A percentile compares a stretch with the other conserved stretches of the same genome.
These are phyloP conservation scores for Noctilio leporinus DNA, from an alignment of 2,113 vertebrate species.

Conservation along the genomic window DNA sequence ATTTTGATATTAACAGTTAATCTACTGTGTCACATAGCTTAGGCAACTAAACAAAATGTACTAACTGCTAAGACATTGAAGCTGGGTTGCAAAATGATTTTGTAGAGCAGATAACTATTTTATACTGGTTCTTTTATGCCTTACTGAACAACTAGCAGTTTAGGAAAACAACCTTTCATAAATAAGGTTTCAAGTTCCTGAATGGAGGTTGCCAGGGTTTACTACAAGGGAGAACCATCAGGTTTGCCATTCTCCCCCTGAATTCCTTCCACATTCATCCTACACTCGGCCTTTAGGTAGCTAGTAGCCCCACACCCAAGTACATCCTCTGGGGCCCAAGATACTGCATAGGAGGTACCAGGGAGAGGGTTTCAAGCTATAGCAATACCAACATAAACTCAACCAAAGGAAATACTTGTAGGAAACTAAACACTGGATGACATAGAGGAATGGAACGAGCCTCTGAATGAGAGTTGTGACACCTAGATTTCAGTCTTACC, in stretches of 20 bases:
- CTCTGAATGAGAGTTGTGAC: neutral
- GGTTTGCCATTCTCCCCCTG: neutral
- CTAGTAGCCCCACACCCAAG: neutral
- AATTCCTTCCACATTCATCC: neutral
- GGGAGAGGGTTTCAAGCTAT: neutral
- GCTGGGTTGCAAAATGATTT: conserved; percentile 70
- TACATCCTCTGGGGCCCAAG: neutral
- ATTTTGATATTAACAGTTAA: conserved; percentile 71
- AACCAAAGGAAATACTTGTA: neutral
- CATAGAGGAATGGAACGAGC: neutral
- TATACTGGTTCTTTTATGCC: conserved; percentile 74
- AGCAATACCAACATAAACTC: neutral
- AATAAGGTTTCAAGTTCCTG: conserved; percentile 5
- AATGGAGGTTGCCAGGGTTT: conserved; percentile 13
- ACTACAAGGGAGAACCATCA: neutral
- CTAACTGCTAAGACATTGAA: conserved; percentile 68
- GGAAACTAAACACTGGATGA: neutral
- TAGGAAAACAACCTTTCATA: conserved; percentile 76
- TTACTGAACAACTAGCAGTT: conserved; percentile 77
- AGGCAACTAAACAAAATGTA: conserved; percentile 70
- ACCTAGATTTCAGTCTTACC: neutral
- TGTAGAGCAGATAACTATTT: conserved; percentile 76
- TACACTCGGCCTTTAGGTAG: neutral
- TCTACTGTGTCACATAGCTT: conserved; percentile 74
- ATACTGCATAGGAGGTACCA: neutral